phyloP scores from a whole-genome alignment of 1,140 invertebrate species.

The Ladona fulva region DNA sequence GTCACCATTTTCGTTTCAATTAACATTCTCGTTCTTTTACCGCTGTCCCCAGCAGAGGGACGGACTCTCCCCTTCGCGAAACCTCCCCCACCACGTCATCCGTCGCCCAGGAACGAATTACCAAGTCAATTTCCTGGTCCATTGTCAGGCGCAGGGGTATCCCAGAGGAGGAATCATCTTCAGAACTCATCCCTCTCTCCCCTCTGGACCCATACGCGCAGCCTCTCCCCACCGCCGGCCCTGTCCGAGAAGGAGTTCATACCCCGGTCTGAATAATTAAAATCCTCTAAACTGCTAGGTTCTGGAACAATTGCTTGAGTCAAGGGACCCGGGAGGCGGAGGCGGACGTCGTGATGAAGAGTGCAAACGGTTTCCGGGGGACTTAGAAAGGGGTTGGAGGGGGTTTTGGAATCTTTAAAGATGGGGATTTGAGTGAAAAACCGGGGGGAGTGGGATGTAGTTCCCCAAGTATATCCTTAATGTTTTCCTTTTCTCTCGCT shows the following conservation, averaged over 20 bases:
- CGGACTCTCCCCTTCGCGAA: neutral
- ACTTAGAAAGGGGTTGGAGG: too few relatives aligned
- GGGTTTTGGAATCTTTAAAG: too few relatives aligned
- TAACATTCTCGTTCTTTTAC: neutral
- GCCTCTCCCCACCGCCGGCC: neutral
- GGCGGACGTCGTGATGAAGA: too few relatives aligned
- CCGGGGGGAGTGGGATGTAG: too few relatives aligned
- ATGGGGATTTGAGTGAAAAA: too few relatives aligned
- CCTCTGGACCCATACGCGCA: neutral
- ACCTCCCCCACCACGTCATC: neutral
- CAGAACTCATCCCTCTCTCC: neutral
- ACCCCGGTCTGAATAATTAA: constrained; percentile 6
- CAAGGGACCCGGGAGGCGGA: neutral
- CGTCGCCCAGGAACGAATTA: neutral
- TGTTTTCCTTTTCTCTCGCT: too few relatives aligned
- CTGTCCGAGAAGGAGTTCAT: neutral
- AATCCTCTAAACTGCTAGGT: neutral
- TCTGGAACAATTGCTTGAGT: neutral
- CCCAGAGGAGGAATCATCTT: constrained; percentile 3
- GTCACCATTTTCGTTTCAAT: constrained; percentile 1
- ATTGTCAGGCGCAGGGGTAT: neutral
- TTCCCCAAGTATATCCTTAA: too few relatives aligned
- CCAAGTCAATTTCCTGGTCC: neutral
- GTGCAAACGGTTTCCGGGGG: too few relatives aligned
- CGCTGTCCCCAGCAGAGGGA: neutral